Conservation (phyloP, 1,140 invertebrate genomes). For the Scylla paramamosain region DNA sequence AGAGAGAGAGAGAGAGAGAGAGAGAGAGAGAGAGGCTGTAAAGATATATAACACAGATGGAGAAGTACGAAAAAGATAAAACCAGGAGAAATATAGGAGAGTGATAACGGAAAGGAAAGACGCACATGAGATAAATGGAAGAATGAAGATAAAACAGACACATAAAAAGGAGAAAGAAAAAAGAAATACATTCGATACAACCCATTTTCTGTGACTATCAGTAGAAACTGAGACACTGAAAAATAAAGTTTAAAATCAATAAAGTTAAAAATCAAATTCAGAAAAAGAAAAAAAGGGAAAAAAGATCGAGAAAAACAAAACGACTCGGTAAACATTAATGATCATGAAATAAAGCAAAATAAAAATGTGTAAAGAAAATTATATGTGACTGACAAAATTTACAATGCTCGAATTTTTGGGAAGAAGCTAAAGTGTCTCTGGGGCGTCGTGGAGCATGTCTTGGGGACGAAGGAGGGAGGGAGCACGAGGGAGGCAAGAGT, state of each 20-base stretch:
- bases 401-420: too few species aligned
- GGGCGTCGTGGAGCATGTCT: background rate
- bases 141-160: background rate
- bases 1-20: background rate
- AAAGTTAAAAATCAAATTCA: too few species aligned
- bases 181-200: background rate
- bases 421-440: too few species aligned
- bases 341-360: too few species aligned
- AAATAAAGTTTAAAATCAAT: background rate
- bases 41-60: background rate
- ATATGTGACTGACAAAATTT: too few species aligned
- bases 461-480: background rate
- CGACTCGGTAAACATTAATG: too few species aligned
- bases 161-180: background rate
- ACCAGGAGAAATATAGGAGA: background rate
- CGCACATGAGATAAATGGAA: background rate
- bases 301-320: background rate
- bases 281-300: background rate
- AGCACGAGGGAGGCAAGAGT: background rate
- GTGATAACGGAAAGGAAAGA: background rate
- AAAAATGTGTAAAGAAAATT: background rate
- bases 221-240: background rate
- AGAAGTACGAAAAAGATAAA: background rate
- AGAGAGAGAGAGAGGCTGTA: conserved; percentile 13
- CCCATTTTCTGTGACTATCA: too few species aligned